phyloP scores from a whole-genome alignment of 2,888 invertebrate species.

The Apamea sordens region DNA sequence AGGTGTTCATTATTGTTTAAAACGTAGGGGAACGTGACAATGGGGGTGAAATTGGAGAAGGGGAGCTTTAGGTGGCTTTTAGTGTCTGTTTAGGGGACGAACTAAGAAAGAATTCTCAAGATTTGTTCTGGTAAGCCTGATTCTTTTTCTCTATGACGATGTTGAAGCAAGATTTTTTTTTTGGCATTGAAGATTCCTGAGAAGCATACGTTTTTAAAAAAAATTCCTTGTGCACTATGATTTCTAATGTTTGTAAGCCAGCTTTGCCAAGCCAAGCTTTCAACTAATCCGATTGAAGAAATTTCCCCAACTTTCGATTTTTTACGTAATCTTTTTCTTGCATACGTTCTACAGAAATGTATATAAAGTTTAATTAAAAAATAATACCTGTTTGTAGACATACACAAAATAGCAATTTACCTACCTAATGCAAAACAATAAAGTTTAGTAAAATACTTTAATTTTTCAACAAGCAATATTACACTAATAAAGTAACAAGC shows the following conservation, averaged over 20 bases:
- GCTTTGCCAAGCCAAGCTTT: neutral
- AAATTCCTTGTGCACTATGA: neutral
- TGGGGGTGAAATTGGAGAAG: constrained; percentile 39
- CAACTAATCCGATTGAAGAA: neutral
- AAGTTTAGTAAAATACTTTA: neutral
- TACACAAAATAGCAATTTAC: neutral
- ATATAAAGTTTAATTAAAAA: neutral
- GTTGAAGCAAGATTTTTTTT: constrained; percentile 5
- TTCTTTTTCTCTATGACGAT: neutral
- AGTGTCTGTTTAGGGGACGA: constrained; percentile 30
- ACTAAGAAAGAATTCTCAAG: constrained; percentile 17
- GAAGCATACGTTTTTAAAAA: neutral
- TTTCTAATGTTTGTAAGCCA: neutral
- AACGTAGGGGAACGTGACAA: constrained; percentile 53
- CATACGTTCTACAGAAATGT: neutral
- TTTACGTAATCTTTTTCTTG: neutral
- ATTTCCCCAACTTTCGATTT: neutral
- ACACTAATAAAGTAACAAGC: neutral
- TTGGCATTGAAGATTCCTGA: accelerated
- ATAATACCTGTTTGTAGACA: neutral
- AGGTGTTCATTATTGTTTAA: constrained; percentile 64
- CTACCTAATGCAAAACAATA: neutral
- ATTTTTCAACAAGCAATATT: neutral
- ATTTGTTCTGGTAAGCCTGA: constrained; percentile 21
- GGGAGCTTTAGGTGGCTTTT: constrained; percentile 52